Evolutionary conservation across 1,140 invertebrate species (phyloP), one percentile per base, ranked within the genome.

Genomic region (Pseudomyrmex pallidus): DNA sequence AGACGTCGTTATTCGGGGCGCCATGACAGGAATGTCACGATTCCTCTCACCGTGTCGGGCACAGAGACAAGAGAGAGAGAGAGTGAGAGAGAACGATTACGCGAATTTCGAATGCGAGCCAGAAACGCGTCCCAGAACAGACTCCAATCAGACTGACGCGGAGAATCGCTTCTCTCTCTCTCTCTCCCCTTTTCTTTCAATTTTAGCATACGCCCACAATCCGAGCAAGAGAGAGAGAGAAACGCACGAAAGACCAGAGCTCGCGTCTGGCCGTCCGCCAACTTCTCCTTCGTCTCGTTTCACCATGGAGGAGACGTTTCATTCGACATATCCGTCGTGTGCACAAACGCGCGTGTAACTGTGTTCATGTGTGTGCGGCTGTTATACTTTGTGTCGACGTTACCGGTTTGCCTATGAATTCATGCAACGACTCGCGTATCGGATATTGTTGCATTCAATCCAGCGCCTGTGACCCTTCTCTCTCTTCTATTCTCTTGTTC

Each of bases 71-170:
- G 35, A 35, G 35, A 35, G 35, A 35, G 35, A 35, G 35, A 35
- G 35, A 35, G 35, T 35, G 35, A 35, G 35, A 35, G 4, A 7
- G 35, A 35, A 17, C 87, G 83, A 85, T 88, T 85, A 85, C 67
- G 87, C 83, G 87, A 88, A 85, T 88, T 78, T 88, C 86, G 86
- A 87, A 85, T 85, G 83, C 77, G 61, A 88, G 83, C 73, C 87
- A 88, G 83, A 83, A 61, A 70, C 83, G 83, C 82, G 86, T 83
- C 67, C 83, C 76, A 66, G 61, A 72, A 80, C 67, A 68, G 84
- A 76, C 73, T 83, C 87, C 80, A 84, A 89, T 89, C 87, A 88
- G 87, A 57, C 84, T 68, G 84, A 88, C 84, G 74, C 66, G 84
- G 35, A 35, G 35, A 76, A 82, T 83, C 86, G 48, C 76, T 76